phyloP scores from a whole-genome alignment of 2,888 invertebrate species.

The Urechis unicinctus region DNA sequence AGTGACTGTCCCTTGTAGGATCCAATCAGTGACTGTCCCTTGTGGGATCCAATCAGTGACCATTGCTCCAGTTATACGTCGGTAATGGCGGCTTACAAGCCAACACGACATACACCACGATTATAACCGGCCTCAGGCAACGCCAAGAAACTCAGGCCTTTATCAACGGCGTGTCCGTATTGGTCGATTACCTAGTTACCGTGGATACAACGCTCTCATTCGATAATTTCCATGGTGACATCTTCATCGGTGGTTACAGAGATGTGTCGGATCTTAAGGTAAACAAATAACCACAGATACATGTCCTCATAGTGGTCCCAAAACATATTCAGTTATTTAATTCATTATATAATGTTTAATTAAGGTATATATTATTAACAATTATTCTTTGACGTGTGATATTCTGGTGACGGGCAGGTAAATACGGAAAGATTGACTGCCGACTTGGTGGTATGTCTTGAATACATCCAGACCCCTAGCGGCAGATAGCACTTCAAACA shows the following conservation, averaged over 20 bases:
- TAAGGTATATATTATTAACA: no score
- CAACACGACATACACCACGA: conserved; percentile 17
- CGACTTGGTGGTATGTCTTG: conserved; percentile 20
- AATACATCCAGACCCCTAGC: conserved; percentile 10
- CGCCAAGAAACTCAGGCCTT: conserved; percentile 16
- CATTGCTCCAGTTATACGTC: conserved; percentile 23
- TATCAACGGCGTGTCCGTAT: conserved; percentile 16
- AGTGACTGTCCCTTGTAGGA: no score
- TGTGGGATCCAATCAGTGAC: no score
- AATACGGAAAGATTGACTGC: conserved; percentile 22
- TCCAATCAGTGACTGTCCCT: no score
- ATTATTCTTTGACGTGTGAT: neutral
- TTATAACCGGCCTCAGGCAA: conserved; percentile 11
- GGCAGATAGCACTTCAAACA: conserved; percentile 8
- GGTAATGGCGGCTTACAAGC: conserved; percentile 18
- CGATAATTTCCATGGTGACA: conserved; percentile 9
- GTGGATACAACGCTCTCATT: conserved; percentile 16
- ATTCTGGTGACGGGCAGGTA: conserved; percentile 7
- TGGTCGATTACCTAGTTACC: conserved; percentile 21
- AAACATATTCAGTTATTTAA: neutral
- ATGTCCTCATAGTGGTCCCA: neutral
- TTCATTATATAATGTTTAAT: no score
- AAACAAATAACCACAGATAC: neutral
- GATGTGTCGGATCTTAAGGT: conserved; percentile 21
- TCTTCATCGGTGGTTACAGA: conserved; percentile 23